Evolutionary conservation across 2,888 invertebrate species (phyloP), one percentile per base, ranked within the genome.

Genomic region (Papilio elwesi): DNA sequence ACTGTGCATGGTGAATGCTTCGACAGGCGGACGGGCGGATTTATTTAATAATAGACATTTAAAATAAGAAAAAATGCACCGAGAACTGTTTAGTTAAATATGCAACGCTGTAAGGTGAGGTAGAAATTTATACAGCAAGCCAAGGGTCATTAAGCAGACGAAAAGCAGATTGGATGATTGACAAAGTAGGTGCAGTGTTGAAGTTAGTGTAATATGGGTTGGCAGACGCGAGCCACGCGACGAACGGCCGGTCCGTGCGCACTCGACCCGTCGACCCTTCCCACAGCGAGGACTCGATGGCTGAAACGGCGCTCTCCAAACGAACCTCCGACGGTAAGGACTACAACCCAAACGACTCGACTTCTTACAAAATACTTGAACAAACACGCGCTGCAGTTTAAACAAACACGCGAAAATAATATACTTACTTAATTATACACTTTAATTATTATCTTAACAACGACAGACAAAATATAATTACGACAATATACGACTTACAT

Each of bases 271-370:
- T 85, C 87, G 96, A 96, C 94, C 95, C 96, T 79, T 96, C 96
- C 90, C 96, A 96, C 93, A 96, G 96, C 93, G 96, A 97, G 94
- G 97, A 97, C 94, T 96, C 96, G 80, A 96, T 97, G 86, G 95
- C 96, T 81, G 97, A 97, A 90, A 96, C 96, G 84, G 95, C 96
- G 86, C 94, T 96, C 90, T 95, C 96, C 90, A 97, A 97, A 94
- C 96, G 95, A 94, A 97, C 96, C 94, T 97, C 97, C 83, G 97
- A 97, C 93, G 97, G 97, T 97, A 96, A 96, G 96, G 95, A 75
- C 73, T 73, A 71, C 75, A 76, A 83, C 84, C 82, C 82, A 74
- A 26, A 77, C 74, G 75, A 72, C 76, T 80, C 78, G 75, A 75
- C 77, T 77, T 77, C 71, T 48, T 65, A 15, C 38, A 68, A 76